Evolutionary conservation across 53 echinoderm and acorn worm genomes (phyloP).

Genomic region (Temnopleurus reevesii): DNA sequence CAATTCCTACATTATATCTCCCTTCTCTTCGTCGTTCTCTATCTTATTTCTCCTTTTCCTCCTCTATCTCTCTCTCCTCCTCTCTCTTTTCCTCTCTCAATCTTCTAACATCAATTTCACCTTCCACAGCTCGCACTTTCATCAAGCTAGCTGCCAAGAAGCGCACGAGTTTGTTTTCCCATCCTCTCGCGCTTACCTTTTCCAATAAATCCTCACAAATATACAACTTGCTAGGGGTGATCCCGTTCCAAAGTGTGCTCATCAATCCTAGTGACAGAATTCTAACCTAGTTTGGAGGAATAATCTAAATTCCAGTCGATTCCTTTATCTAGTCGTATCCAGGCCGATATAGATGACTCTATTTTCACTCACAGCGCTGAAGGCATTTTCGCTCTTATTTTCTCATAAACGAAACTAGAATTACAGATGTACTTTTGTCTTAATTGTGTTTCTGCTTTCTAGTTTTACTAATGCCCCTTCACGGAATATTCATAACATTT

Average conservation of each 20-base stretch:
- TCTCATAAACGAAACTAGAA: too few species aligned
- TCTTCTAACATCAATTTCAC: not conserved
- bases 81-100: not conserved
- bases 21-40: too few species aligned
- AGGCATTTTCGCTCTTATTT: too few species aligned
- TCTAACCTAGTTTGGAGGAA: not conserved
- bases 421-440: too few species aligned
- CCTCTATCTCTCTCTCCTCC: not conserved
- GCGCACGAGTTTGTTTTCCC: constrained; percentile 32
- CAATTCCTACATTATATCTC: too few species aligned
- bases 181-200: constrained; percentile 19
- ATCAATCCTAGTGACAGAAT: constrained; percentile 24
- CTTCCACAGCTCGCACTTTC: not conserved
- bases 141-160: not conserved
- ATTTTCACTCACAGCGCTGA: not conserved
- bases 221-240: constrained; percentile 12
- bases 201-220: constrained; percentile 42
- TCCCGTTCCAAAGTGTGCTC: constrained; percentile 5
- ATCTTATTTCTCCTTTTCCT: too few species aligned
- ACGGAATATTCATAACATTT: too few species aligned
- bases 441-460: too few species aligned
- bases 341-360: not conserved
- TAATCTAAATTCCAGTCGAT: constrained; percentile 18
- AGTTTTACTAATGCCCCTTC: too few species aligned
- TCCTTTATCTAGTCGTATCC: not conserved